Conservation (phyloP, 2,888 invertebrate species). For the Zele albiditarsus region DNA sequence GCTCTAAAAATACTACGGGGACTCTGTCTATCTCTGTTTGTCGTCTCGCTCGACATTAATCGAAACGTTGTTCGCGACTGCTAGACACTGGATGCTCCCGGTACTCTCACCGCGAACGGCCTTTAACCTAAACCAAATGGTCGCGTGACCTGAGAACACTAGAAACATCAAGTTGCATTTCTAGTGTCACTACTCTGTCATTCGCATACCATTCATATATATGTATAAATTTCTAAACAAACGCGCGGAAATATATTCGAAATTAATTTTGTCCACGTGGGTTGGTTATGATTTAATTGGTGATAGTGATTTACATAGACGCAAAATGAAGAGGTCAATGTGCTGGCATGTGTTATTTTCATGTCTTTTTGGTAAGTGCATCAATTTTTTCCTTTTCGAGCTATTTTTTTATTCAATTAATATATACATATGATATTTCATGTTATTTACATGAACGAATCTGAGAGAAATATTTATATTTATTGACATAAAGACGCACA, state of each 20-base stretch:
- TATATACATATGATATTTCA: background rate
- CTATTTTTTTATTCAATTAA: background rate
- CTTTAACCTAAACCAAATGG: constrained; percentile 29
- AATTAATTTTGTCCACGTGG: constrained; percentile 12
- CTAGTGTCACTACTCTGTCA: constrained; percentile 9
- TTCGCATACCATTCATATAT: background rate
- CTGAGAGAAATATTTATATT: background rate
- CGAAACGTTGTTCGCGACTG: constrained; percentile 41
- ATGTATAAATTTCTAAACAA: background rate
- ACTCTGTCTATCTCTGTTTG: constrained; percentile 15
- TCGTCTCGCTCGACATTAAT: constrained; percentile 29
- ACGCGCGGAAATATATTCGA: background rate
- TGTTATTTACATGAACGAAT: background rate
- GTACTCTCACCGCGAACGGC: constrained; percentile 16
- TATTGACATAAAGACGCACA: no score
- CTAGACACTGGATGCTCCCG: constrained; percentile 9
- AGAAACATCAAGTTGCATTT: background rate
- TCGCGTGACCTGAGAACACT: constrained; percentile 13
- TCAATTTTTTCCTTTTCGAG: background rate
- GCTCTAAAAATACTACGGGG: constrained; percentile 3
- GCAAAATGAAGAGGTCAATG: constrained; percentile 39
- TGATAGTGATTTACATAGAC: background rate
- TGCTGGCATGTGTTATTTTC: constrained; percentile 43
- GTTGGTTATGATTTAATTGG: constrained; percentile 1
- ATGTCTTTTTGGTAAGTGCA: constrained; percentile 49